Evolutionary conservation across 2,797 vertebrate genomes (phyloP).

Genomic region (Coilia nasus): DNA sequence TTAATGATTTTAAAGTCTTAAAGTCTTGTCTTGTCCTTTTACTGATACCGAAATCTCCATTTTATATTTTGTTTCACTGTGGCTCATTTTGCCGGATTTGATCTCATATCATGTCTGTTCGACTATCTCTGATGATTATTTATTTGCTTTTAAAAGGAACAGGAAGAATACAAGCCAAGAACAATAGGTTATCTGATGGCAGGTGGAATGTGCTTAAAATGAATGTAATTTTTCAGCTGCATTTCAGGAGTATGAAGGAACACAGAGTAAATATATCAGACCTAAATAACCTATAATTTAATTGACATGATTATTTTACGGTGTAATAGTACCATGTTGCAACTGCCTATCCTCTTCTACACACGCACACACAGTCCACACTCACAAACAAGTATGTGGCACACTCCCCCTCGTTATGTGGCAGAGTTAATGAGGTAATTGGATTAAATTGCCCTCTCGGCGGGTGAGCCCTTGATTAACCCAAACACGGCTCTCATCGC

Average conservation of each 20-base stretch:
- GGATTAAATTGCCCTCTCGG: constrained; percentile 27
- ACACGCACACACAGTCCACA: neutral
- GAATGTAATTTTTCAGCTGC: neutral
- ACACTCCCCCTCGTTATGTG: neutral
- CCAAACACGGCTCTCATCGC: neutral
- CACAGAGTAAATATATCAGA: neutral
- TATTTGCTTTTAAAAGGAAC: neutral
- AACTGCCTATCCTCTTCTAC: neutral
- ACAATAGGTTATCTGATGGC: neutral
- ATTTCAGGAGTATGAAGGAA: neutral
- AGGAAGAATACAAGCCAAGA: neutral
- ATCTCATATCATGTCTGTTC: too few species aligned
- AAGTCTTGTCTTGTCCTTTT: too few species aligned
- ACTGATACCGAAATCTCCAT: too few species aligned
- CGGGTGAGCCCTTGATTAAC: neutral
- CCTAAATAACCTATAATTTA: neutral
- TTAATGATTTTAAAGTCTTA: too few species aligned
- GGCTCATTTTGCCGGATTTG: too few species aligned
- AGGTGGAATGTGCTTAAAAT: neutral
- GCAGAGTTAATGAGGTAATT: constrained; percentile 25
- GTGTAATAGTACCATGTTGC: neutral
- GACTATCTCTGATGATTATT: too few species aligned
- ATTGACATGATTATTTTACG: neutral
- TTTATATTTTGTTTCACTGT: too few species aligned
- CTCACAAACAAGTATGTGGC: neutral